phyloP scores from a whole-genome alignment of 2,888 invertebrate genomes.

The Siphlonurus alternatus region DNA sequence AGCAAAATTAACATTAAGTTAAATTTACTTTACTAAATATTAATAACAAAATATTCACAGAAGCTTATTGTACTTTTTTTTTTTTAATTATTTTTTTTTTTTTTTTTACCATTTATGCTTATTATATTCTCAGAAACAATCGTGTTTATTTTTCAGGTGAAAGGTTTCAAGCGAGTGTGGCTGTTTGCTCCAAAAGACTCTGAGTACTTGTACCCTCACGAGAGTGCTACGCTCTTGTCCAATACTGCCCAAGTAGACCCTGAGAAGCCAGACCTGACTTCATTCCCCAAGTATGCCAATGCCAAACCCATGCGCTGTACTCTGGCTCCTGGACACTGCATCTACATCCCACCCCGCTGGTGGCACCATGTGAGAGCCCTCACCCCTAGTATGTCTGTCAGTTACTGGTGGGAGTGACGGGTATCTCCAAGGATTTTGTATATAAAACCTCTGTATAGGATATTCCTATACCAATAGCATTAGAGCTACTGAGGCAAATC shows the following conservation, averaged over 20 bases:
- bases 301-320: constrained; percentile 49
- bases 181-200: constrained; percentile 60
- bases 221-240: constrained; percentile 46
- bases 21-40: not conserved
- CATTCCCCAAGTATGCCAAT: constrained; percentile 51
- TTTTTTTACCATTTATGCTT: too few species aligned
- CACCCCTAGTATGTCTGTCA: constrained; percentile 83
- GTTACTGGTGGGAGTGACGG: constrained; percentile 91
- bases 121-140: too few species aligned
- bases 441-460: too few species aligned
- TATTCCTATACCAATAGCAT: too few species aligned
- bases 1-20: not conserved
- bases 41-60: constrained; percentile 3
- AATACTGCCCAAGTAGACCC: constrained; percentile 91
- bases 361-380: constrained; percentile 94
- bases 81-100: constrained; percentile 8
- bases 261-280: constrained; percentile 48
- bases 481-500: too few species aligned
- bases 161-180: constrained; percentile 78
- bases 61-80: not conserved
- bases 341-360: constrained; percentile 90
- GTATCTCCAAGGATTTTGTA: too few species aligned
- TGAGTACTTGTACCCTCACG: constrained; percentile 60
- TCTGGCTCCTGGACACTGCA: constrained; percentile 68
- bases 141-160: constrained; percentile 53